Evolutionary conservation across 2,113 vertebrate species (phyloP), one percentile per base, ranked within the genome.

Genomic region (Emydura subglobosa): DNA sequence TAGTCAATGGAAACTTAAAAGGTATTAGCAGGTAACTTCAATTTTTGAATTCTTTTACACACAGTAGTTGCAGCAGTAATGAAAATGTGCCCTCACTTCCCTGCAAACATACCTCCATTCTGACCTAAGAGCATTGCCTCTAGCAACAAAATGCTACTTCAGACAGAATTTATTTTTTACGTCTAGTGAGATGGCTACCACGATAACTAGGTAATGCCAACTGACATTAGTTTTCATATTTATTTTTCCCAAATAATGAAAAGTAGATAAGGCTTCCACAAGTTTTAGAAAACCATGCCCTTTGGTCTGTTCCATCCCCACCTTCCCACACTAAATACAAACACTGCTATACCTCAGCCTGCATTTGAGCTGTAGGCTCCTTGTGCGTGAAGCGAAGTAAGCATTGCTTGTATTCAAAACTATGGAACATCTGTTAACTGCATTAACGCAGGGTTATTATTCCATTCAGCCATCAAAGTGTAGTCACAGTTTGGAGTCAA

Each of bases 401-500:
- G 10, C 10, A 21, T 39, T 72, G 19, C 65, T 39, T 22, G n/a
- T n/a, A 39, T 39, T 72, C 21, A 10, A 72, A 72, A 72, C 9
- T n/a, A 39, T 72, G 65, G n/a, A 72, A 39, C 61, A 68, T n/a
- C 8, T n/a, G 34, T 72, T 72, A 72, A 39, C 17, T 72, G n/a
- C 39, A 39, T 72, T 39, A 72, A 21, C 21, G 8, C 65, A 34
- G 31, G 14, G 29, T n/a, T 31, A 34, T 34, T n/a, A 65, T 34
- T 65, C 61, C 31, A 11, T 39, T 72, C 65, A 5, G 8, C 34
- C 82, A 90, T 85, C 34, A 42, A 90, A 83, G 10, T 79, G 42
- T n/a, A 86, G 88, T 94, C 82, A 72, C 92, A 90, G 87, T 14
- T 39, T 72, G 65, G 65, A 22, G 5, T 34, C n/a, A n/a, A 68